phyloP scores from a whole-genome alignment of 2,797 vertebrate species.

The Chaenodraco wilsoni region DNA sequence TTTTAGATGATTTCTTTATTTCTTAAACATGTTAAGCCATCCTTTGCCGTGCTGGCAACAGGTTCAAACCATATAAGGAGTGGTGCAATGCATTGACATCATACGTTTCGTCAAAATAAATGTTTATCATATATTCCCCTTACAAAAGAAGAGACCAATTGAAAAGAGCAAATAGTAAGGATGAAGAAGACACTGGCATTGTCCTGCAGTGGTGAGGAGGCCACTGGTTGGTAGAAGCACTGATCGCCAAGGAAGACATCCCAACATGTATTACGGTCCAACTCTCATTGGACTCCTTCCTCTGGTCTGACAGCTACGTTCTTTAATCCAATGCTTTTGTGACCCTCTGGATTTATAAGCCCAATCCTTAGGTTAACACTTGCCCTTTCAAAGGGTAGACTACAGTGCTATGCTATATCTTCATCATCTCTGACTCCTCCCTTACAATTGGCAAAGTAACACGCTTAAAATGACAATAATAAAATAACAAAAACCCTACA shows the following conservation, averaged over 20 bases:
- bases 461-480: constrained; percentile 68
- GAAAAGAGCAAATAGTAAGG: constrained; percentile 64
- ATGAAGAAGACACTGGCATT: constrained; percentile 62
- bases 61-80: constrained; percentile 77
- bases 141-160: constrained; percentile 63
- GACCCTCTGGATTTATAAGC: constrained; percentile 26
- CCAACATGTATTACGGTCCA: constrained; percentile 47
- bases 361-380: constrained; percentile 15
- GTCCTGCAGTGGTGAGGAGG: constrained; percentile 54
- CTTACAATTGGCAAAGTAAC: constrained; percentile 60
- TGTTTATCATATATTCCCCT: constrained; percentile 67
- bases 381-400: constrained; percentile 29
- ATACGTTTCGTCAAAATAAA: constrained; percentile 77
- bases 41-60: constrained; percentile 80
- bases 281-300: constrained; percentile 15
- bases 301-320: constrained; percentile 26
- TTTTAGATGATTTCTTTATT: constrained; percentile 82
- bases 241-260: constrained; percentile 68
- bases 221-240: constrained; percentile 60
- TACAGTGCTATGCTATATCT: constrained; percentile 43
- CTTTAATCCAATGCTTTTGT: constrained; percentile 23
- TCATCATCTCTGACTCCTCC: constrained; percentile 56
- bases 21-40: constrained; percentile 83
- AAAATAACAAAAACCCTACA: constrained; percentile 73
- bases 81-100: constrained; percentile 82